Base-by-base conservation (phyloP, 2,888 invertebrate species). In the Macrophya alboannulata region DNA sequence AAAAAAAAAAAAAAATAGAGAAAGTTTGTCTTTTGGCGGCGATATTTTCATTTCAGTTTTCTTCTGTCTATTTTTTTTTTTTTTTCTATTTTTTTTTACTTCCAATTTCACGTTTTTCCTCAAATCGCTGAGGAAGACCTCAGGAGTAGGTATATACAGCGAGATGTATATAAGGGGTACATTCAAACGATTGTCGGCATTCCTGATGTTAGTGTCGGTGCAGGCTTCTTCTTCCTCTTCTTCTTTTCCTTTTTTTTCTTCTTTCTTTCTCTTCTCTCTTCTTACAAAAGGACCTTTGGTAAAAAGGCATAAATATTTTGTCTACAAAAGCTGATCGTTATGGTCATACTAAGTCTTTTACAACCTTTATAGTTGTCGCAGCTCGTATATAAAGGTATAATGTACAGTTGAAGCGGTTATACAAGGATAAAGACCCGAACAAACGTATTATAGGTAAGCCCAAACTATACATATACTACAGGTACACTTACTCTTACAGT, bases 281-380 rank as follows among this genome's bases (percentile, higher is more conserved):
- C 62, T 25, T 10, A 25, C 21, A 21, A 21, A 62, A 25, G 9
- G 9, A 21, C 10, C 62, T 10, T 12, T 21, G n/a, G 71, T 37
- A 5, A 72, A 81, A 81, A 43, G 79, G 62, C 84, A 86, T 86
- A 86, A 86, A 84, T 90, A 90, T 91, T 91, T 91, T 90, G 88
- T 87, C 88, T 90, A 91, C 89, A 90, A 90, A 31, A 89, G 87
- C 86, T 87, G 62, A 62, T 87, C 86, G 89, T 90, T 89, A 90
- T 87, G 88, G 89, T 86, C 86, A 40, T 81, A 81, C 89, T 89
- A 89, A 90, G 88, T 89, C 88, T 91, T 92, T 92, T 91, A 92
- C 87, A 89, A 86, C 88, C 89, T 87, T 86, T 87, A 87, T 87
- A 87, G 86, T 40, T n/a, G 17, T 71, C 17, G 3, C n/a, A n/a